Conservation (phyloP, 2,888 invertebrate species). For the Dione juno region DNA sequence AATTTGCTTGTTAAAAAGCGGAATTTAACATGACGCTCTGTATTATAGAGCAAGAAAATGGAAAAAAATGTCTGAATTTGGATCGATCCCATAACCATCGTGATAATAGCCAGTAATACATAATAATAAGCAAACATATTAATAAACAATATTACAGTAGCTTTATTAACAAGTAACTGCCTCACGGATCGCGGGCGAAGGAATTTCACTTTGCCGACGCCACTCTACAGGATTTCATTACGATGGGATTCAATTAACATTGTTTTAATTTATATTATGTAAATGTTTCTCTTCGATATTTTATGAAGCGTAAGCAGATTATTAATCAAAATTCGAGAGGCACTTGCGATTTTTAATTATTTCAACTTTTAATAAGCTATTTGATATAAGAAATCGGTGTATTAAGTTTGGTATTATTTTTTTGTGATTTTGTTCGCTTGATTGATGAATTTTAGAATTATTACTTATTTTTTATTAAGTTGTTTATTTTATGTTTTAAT, state of each 20-base stretch:
- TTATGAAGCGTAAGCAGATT: constrained; percentile 43
- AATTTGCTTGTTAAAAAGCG: too few relatives aligned
- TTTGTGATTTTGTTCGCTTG: not conserved
- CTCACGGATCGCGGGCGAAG: constrained; percentile 32
- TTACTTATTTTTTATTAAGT: too few relatives aligned
- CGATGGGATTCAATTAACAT: constrained; percentile 46
- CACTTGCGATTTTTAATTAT: constrained; percentile 22
- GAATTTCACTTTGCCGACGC: constrained; percentile 41
- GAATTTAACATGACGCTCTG: too few relatives aligned
- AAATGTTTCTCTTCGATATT: constrained; percentile 45
- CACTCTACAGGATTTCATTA: constrained; percentile 42
- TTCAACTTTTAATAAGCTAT: constrained; percentile 3
- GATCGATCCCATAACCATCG: too few relatives aligned
- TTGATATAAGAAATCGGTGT: not conserved
- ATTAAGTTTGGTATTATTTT: not conserved
- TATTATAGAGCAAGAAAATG: too few relatives aligned
- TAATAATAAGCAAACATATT: not conserved
- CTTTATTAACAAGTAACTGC: constrained; percentile 30
- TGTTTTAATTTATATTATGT: constrained; percentile 47
- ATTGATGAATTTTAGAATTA: not conserved
- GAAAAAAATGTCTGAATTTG: too few relatives aligned
- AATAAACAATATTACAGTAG: not conserved
- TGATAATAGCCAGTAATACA: too few relatives aligned
- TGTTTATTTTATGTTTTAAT: too few relatives aligned
- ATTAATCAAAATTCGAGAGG: constrained; percentile 38